These are phyloP conservation scores for Brachirus orientalis DNA, from an alignment of 2,113 vertebrate species.

Conservation along the genomic window DNA sequence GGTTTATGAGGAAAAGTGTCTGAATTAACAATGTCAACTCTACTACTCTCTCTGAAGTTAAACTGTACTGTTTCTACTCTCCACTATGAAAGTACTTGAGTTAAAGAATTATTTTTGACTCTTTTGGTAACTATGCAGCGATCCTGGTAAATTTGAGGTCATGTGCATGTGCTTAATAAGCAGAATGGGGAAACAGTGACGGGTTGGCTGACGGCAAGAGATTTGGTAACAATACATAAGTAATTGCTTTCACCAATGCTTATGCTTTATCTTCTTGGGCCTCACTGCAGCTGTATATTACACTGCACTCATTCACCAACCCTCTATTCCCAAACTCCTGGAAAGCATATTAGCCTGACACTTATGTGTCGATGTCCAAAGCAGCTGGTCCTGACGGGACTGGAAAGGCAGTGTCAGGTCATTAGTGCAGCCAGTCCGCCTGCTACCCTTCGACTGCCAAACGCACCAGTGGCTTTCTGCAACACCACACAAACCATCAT, in stretches of 20 bases:
- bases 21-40: too few relatives aligned
- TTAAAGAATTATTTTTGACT: slow-evolving; percentile 24
- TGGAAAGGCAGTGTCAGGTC: slow-evolving; percentile 77
- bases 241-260: slow-evolving; percentile 76
- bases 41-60: too few relatives aligned
- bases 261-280: slow-evolving; percentile 71
- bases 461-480: slow-evolving; percentile 56
- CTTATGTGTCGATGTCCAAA: slow-evolving; percentile 70
- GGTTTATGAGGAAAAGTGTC: too few relatives aligned
- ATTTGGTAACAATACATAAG: slow-evolving; percentile 77
- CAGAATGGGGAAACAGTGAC: slow-evolving; percentile 46
- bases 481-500: slow-evolving; percentile 20
- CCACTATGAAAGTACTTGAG: slow-evolving; percentile 5
- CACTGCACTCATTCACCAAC: slow-evolving; percentile 29
- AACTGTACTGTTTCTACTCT: background rate
- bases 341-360: slow-evolving; percentile 77
- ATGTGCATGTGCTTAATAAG: slow-evolving; percentile 35
- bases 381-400: slow-evolving; percentile 72
- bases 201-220: slow-evolving; percentile 68
- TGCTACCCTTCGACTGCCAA: slow-evolving; percentile 69
- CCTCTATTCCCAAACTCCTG: slow-evolving; percentile 71
- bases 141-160: slow-evolving; percentile 34
- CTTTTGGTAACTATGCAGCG: slow-evolving; percentile 27
- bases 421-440: slow-evolving; percentile 73
- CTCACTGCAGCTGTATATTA: slow-evolving; percentile 74